Conservation (phyloP, 2,888 invertebrate species). For the Agonopterix subpropinquella region DNA sequence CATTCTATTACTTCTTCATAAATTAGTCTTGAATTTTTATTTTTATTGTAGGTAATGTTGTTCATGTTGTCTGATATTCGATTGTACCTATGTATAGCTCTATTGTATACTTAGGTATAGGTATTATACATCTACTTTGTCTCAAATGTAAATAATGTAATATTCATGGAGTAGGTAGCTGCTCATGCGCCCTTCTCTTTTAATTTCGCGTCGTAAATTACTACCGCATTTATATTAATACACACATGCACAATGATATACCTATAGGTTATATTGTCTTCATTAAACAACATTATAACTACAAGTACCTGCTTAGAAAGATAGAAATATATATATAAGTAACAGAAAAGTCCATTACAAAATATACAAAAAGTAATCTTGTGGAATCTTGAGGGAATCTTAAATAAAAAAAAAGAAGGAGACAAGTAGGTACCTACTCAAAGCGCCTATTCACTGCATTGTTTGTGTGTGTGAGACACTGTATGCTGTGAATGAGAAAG, state of each 20-base stretch:
- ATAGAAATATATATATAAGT: no score
- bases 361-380: neutral
- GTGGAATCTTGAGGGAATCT: slow-evolving; percentile 3
- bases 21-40: no score
- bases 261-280: no score
- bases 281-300: no score
- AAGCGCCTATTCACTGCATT: neutral
- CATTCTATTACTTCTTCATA: no score
- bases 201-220: slow-evolving; percentile 1
- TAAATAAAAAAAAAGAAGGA: slow-evolving; percentile 6
- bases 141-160: slow-evolving; percentile 9
- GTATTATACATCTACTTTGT: neutral
- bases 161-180: slow-evolving; percentile 11
- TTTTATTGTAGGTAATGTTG: no score
- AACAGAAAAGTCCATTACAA: no score
- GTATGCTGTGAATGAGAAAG: slow-evolving; percentile 2
- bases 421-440: neutral
- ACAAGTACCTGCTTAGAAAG: no score
- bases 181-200: slow-evolving; percentile 21
- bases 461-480: slow-evolving; percentile 5
- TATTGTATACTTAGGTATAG: no score
- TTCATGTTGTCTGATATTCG: no score
- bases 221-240: neutral
- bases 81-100: no score
- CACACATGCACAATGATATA: no score